These are phyloP conservation scores for Pipistrellus pipistrellus DNA, from an alignment of 2,797 vertebrate species.

Conservation along the genomic window DNA sequence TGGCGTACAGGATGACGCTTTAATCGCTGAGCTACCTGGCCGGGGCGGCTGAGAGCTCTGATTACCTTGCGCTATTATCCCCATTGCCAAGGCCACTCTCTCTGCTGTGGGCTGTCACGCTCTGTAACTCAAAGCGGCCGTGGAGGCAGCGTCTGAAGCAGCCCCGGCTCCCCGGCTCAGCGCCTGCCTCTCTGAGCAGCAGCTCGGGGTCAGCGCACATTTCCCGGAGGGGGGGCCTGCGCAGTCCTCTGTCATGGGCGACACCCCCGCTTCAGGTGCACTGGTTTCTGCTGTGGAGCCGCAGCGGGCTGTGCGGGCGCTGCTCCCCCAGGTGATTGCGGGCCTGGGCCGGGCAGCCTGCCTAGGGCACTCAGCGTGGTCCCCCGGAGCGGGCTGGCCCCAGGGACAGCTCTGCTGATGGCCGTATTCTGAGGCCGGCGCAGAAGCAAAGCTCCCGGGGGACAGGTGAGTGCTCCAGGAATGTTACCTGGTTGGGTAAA, in stretches of 20 bases:
- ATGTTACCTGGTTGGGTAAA: not conserved
- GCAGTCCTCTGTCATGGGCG: not conserved
- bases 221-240: no score
- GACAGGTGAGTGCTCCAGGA: not conserved
- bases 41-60: not conserved
- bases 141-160: not conserved
- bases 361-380: not conserved
- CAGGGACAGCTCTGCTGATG: not conserved
- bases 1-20: accelerated
- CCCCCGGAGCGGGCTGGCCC: not conserved
- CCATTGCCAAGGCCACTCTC: not conserved
- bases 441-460: not conserved
- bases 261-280: not conserved
- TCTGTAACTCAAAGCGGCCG: conserved; percentile 35
- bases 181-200: not conserved
- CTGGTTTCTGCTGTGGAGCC: not conserved
- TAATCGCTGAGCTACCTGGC: not conserved
- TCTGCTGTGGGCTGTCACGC: conserved; percentile 54
- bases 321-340: accelerated
- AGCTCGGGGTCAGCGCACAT: not conserved
- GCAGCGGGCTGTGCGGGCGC: not conserved
- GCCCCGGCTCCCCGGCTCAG: not conserved
- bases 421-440: not conserved
- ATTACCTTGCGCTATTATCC: not conserved
- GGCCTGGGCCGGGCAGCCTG: not conserved